Evolutionary conservation across 1,140 invertebrate genomes (phyloP), one percentile per base, ranked within the genome.

Genomic region (Neodiprion fabricii): DNA sequence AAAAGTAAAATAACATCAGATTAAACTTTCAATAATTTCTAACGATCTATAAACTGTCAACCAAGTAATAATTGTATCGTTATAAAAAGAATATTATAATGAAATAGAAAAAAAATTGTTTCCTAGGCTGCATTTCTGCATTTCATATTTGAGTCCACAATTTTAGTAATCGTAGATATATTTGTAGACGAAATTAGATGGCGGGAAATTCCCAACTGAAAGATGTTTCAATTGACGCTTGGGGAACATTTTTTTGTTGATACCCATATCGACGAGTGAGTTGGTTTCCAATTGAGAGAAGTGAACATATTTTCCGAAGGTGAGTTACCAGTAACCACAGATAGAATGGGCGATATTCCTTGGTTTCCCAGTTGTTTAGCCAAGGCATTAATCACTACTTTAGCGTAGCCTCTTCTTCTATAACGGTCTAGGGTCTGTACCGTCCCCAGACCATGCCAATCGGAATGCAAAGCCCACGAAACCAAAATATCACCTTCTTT

Each of bases 321-420:
- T 65, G n/a, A 47, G 67, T 82, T 82, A 10, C 67, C 74, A 48
- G 76, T 23, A 2, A 79, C 75, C 23, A 81, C 73, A 23, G 77
- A 79, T 23, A 77, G 47, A 17, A 50, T 14, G 9, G 72, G 23
- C 28, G 66, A 10, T 74, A 72, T 72, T 17, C 74, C 74, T 75
- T 80, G 28, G n/a, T 76, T 23, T 8, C 72, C 75, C 12, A 81
- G 68, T 50, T 70, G 23, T 70, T 79, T 80, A n/a, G 80, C 68
- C 48, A 81, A 47, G 0, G 50, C 53, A 74, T 78, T 80, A 9
- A 77, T 69, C 10, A 82, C 74, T 23, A 74, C 28, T 76, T 77
- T 75, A 17, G 77, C 81, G 72, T 80, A 80, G 48, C 81, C 79
- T 74, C 76, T 79, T 67, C 75, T 66, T 66, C 69, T 76, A 67